Percentiles rank a stretch among this genome's conserved stretches.
phyloP scores from a whole-genome alignment of 2,888 invertebrate species.

The Aphidius colemani region DNA sequence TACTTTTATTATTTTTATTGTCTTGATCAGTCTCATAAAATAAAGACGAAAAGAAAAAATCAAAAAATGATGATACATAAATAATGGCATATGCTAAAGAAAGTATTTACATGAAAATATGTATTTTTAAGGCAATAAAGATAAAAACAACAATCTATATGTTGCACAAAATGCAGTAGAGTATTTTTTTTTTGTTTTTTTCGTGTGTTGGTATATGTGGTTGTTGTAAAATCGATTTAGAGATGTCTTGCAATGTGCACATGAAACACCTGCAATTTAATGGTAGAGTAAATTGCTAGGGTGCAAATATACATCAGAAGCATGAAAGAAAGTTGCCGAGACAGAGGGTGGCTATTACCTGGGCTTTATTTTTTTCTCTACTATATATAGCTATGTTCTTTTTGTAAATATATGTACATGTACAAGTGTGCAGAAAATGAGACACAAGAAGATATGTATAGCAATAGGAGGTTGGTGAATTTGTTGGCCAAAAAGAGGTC shows the following conservation, averaged over 20 bases:
- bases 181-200: too few species aligned
- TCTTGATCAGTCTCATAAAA: too few species aligned
- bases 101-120: too few species aligned
- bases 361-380: slow-evolving; percentile 24
- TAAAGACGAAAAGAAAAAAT: too few species aligned
- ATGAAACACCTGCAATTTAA: slow-evolving; percentile 25
- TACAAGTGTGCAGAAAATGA: neutral
- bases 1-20: too few species aligned
- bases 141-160: too few species aligned
- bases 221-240: too few species aligned
- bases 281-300: slow-evolving; percentile 21
- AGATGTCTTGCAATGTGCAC: slow-evolving; percentile 15
- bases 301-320: slow-evolving; percentile 20
- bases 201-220: too few species aligned
- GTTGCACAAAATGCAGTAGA: too few species aligned
- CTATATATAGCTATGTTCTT: neutral
- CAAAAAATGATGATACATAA: too few species aligned
- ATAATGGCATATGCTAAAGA: too few species aligned
- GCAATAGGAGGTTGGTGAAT: slow-evolving; percentile 34
- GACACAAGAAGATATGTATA: neutral
- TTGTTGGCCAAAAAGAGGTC: slow-evolving; percentile 40
- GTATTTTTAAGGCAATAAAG: too few species aligned
- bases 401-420: slow-evolving; percentile 9
- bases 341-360: slow-evolving; percentile 31
- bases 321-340: slow-evolving; percentile 30